These are phyloP conservation scores for Hirundo rustica DNA, from an alignment of 2,797 vertebrate species.

Conservation along the genomic window DNA sequence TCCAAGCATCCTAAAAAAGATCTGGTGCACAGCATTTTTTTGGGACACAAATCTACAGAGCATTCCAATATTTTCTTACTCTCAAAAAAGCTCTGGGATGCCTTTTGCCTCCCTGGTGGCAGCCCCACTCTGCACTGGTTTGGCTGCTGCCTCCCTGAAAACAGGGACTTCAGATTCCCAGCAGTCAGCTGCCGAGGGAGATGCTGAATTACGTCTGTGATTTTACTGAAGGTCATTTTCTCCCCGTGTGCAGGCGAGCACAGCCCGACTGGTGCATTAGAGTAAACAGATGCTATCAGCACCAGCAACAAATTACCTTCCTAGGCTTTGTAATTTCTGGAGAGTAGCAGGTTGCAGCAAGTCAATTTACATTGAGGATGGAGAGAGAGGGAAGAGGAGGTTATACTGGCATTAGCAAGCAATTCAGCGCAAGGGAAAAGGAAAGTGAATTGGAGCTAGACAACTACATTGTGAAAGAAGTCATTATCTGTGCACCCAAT, in stretches of 20 bases:
- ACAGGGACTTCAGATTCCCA: not conserved
- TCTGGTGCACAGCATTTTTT: not conserved
- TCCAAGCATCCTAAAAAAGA: not conserved
- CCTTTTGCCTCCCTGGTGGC: not conserved
- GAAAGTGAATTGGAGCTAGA: not conserved
- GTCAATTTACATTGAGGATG: conserved; percentile 51
- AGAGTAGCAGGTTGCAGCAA: conserved; percentile 67
- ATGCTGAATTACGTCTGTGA: not conserved
- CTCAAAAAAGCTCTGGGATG: not conserved
- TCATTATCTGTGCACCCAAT: not conserved
- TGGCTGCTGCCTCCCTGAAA: not conserved
- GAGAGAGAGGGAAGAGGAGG: not conserved
- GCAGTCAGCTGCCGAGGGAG: not conserved
- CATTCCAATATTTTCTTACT: not conserved
- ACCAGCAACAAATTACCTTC: conserved; percentile 65
- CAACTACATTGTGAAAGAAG: not conserved
- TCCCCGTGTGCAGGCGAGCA: not conserved
- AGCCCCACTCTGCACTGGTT: not conserved
- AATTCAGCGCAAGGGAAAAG: not conserved
- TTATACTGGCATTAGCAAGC: not conserved
- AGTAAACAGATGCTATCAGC: conserved; percentile 72
- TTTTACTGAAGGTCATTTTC: conserved; percentile 50
- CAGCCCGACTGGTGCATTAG: conserved; percentile 25
- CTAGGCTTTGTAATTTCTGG: conserved; percentile 64
- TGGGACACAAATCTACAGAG: not conserved